Percentiles rank a stretch among this genome's conserved stretches.
Evolutionary conservation across 2,797 vertebrate genomes (phyloP).

Genomic region (Fistularia tabacaria): DNA sequence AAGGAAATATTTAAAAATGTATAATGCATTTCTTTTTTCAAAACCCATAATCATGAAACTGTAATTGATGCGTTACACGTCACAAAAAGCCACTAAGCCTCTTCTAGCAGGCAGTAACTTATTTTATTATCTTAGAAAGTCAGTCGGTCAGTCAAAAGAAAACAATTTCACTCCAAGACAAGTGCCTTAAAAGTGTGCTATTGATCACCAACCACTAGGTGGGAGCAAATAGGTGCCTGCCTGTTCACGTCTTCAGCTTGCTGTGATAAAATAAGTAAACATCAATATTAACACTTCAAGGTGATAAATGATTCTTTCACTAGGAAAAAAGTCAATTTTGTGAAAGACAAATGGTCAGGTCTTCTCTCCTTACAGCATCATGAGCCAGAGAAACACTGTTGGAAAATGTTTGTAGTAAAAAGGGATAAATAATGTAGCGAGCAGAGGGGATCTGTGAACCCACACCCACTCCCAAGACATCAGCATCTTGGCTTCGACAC

Average conservation of each 20-base stretch:
- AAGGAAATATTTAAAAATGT: no score
- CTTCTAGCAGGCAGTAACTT: no score
- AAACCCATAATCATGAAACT: no score
- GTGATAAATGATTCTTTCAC: no score
- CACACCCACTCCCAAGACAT: conserved; percentile 54
- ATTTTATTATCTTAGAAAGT: neutral
- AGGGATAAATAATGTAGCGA: conserved; percentile 62
- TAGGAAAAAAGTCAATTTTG: neutral
- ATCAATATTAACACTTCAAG: no score
- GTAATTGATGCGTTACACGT: no score
- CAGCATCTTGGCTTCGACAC: conserved; percentile 27
- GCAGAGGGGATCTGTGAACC: conserved; percentile 36
- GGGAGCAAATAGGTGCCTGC: conserved; percentile 54
- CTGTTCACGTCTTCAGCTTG: neutral
- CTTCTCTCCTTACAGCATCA: conserved; percentile 5
- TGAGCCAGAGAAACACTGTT: conserved; percentile 6
- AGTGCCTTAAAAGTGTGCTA: conserved; percentile 9
- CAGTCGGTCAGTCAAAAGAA: neutral
- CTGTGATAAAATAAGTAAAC: neutral
- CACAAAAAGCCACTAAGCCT: neutral
- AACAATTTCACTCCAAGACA: neutral
- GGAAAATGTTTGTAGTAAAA: conserved; percentile 44
- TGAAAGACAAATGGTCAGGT: conserved; percentile 7
- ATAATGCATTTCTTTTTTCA: no score
- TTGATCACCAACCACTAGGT: conserved; percentile 40